Percentiles rank a stretch among this genome's conserved stretches.
Evolutionary conservation across 2,113 vertebrate genomes (phyloP).

Genomic region (Pavo muticus): DNA sequence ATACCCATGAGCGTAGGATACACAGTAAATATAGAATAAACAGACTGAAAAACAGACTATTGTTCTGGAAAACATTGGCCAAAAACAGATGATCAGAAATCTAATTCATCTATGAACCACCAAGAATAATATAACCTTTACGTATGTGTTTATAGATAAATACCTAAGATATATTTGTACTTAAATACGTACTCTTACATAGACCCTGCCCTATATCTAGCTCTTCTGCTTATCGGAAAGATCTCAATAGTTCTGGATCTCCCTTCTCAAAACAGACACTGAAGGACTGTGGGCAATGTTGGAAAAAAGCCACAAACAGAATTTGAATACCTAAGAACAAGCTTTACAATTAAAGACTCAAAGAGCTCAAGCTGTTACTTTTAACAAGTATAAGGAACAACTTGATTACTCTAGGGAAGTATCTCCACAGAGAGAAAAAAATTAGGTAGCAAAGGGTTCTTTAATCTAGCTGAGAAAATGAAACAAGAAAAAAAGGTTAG

Average conservation of each 20-base stretch:
- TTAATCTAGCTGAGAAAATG: slow-evolving; percentile 47
- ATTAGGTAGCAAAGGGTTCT: background rate
- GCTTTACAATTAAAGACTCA: background rate
- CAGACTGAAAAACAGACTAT: background rate
- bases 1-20: background rate
- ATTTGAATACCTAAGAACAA: background rate
- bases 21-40: background rate
- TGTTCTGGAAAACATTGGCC: background rate
- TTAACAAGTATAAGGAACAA: background rate
- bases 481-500: slow-evolving; percentile 38
- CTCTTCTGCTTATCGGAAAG: background rate
- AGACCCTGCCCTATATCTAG: background rate
- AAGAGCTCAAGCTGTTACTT: slow-evolving; percentile 3
- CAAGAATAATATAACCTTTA: background rate
- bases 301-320: background rate
- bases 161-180: background rate
- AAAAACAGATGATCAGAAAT: background rate
- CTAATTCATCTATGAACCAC: background rate
- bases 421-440: background rate
- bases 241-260: background rate
- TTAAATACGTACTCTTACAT: background rate
- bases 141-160: background rate
- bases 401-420: background rate
- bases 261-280: background rate
- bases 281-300: background rate